phyloP scores from a whole-genome alignment of 1,140 invertebrate species.

The Acromyrmex heyeri region DNA sequence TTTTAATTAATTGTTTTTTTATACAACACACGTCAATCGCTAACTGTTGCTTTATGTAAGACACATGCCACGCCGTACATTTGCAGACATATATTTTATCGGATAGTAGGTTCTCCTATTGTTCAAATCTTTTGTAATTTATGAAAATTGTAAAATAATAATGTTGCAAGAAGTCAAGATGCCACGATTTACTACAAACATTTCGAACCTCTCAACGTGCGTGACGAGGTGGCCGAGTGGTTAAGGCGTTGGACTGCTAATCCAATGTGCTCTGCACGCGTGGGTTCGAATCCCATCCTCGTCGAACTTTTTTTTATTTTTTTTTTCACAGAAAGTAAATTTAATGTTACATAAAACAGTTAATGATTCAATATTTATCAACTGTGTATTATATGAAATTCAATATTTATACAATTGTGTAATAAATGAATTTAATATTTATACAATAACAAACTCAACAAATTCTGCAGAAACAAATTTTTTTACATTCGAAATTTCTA shows the following conservation, averaged over 20 bases:
- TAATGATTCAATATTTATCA: no score
- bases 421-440: no score
- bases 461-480: no score
- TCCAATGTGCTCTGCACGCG: conserved; percentile 92
- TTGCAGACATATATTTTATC: neutral
- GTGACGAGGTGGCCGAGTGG: conserved; percentile 95
- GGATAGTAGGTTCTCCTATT: neutral
- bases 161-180: neutral
- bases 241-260: conserved; percentile 96
- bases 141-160: neutral
- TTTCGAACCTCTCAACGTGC: conserved; percentile 55
- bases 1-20: neutral
- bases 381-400: no score
- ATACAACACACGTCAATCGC: neutral
- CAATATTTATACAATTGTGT: no score
- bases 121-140: neutral
- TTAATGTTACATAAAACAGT: neutral
- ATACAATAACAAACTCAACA: no score
- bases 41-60: neutral
- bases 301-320: conserved; percentile 85
- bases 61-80: no score
- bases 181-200: neutral
- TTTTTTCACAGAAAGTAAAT: neutral
- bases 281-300: conserved; percentile 96
- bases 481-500: no score